Evolutionary conservation across 1,140 invertebrate species (phyloP).

Genomic region (Zophobas atratus): DNA sequence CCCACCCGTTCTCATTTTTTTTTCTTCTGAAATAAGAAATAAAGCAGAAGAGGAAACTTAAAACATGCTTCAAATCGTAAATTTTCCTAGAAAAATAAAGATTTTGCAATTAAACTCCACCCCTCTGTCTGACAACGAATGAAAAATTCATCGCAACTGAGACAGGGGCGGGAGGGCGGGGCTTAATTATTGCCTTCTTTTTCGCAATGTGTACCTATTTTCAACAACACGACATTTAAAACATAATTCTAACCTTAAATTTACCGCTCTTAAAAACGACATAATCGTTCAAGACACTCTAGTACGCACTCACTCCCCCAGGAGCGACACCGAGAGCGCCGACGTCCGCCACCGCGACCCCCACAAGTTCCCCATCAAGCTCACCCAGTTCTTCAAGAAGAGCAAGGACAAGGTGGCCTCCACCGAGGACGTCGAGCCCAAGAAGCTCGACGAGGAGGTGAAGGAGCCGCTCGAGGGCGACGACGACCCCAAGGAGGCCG

Average conservation of each 20-base stretch:
- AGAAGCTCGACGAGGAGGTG: conserved; percentile 56
- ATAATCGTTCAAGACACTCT: neutral
- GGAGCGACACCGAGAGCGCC: conserved; percentile 72
- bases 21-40: too few relatives aligned
- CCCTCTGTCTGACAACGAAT: too few relatives aligned
- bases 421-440: conserved; percentile 53
- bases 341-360: conserved; percentile 66
- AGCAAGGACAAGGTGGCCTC: conserved; percentile 59
- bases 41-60: too few relatives aligned
- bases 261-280: neutral
- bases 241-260: neutral
- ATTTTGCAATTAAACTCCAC: too few relatives aligned
- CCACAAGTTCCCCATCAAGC: conserved; percentile 52
- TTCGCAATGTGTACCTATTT: too few relatives aligned
- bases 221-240: too few relatives aligned
- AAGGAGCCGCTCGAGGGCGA: conserved; percentile 56
- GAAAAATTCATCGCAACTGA: too few relatives aligned
- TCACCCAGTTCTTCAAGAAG: conserved; percentile 62
- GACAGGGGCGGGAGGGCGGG: too few relatives aligned
- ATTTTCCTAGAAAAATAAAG: too few relatives aligned
- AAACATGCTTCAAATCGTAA: too few relatives aligned
- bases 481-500: conserved; percentile 65
- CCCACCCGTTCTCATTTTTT: too few relatives aligned
- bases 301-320: conserved; percentile 52
- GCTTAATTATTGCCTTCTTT: too few relatives aligned